Conservation (phyloP, 2,113 vertebrate genomes). For the Callipepla californica region DNA sequence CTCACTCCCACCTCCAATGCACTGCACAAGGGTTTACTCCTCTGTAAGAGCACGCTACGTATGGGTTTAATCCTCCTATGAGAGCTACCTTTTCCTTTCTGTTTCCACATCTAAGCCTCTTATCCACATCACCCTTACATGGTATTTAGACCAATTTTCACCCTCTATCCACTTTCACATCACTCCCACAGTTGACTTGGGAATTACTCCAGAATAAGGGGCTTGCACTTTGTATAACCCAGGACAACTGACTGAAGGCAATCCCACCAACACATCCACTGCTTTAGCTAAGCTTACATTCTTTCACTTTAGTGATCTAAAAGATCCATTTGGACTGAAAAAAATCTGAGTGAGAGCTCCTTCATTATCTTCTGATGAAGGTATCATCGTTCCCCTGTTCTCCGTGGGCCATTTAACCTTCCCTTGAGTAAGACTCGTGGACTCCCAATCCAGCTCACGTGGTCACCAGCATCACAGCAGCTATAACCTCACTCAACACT, state of each 20-base stretch:
- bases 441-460: not conserved
- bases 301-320: not conserved
- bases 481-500: not conserved
- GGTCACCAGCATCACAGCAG: not conserved
- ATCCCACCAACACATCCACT: not conserved
- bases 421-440: not conserved
- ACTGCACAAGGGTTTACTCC: not conserved
- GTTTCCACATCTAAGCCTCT: not conserved
- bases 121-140: not conserved
- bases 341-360: fast-evolving
- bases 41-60: not conserved
- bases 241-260: not conserved
- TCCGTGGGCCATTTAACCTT: not conserved
- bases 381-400: not conserved
- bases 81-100: not conserved
- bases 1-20: not conserved
- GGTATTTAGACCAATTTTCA: not conserved
- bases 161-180: not conserved
- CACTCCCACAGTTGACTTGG: not conserved
- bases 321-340: not conserved
- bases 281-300: not conserved
- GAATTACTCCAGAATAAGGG: not conserved
- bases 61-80: not conserved
- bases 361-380: not conserved
- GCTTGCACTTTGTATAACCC: not conserved